Evolutionary conservation across 2,113 vertebrate genomes (phyloP).

Genomic region (Ornithorhynchus anatinus): DNA sequence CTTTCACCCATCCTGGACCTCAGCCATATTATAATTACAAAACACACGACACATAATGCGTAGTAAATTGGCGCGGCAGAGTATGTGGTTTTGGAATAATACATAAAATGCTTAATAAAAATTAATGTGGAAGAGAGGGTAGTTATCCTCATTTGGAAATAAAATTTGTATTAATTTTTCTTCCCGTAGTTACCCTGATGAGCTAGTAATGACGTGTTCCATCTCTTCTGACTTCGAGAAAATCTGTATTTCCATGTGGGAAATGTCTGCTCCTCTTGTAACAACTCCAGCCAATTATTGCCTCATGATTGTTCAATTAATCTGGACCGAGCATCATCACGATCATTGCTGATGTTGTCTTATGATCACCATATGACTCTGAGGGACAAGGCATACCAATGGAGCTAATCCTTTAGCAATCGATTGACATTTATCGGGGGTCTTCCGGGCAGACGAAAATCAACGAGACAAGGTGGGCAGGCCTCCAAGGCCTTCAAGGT

Average conservation of each 20-base stretch:
- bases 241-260: background rate
- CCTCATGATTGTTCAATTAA: background rate
- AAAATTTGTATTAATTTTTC: conserved; percentile 10
- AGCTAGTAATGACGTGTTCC: fast-evolving
- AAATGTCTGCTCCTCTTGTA: background rate
- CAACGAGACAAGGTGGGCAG: background rate
- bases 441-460: background rate
- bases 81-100: background rate
- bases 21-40: conserved; percentile 34
- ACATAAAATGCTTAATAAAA: conserved; percentile 50
- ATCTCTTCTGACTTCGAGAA: conserved; percentile 31
- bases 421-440: too few relatives aligned
- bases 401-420: background rate
- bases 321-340: fast-evolving
- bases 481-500: background rate
- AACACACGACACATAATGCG: background rate
- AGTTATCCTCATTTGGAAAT: background rate
- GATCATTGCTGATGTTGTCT: background rate
- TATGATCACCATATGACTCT: fast-evolving
- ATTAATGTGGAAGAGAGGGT: background rate
- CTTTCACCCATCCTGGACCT: conserved; percentile 1
- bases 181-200: background rate
- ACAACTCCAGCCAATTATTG: background rate
- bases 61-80: background rate
- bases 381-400: background rate